Conservation (phyloP, 2,113 vertebrate species). For the Nestor notabilis region DNA sequence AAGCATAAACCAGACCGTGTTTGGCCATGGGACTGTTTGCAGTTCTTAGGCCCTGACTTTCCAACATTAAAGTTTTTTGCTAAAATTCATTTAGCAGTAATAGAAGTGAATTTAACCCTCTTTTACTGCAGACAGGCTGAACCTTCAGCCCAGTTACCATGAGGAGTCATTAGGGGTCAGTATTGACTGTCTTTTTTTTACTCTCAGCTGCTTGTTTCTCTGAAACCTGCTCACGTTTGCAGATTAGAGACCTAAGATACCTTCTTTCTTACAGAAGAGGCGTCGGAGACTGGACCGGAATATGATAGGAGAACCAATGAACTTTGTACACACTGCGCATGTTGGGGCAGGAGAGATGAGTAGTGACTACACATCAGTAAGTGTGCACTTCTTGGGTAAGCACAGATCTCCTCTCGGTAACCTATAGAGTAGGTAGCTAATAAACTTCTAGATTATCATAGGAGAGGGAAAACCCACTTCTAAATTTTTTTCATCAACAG, state of each 20-base stretch:
- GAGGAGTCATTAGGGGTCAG: neutral
- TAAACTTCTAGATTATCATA: neutral
- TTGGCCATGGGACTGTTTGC: neutral
- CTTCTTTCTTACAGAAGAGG: slow-evolving; percentile 73
- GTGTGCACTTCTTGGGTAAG: slow-evolving; percentile 5
- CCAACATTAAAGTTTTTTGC: neutral
- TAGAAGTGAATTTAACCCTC: neutral
- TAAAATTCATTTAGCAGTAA: neutral
- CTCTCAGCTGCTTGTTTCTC: neutral
- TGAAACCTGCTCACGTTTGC: neutral
- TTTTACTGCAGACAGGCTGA: neutral
- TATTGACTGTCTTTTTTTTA: neutral
- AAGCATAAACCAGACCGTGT: neutral
- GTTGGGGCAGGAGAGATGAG: slow-evolving; percentile 87
- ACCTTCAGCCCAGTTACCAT: neutral
- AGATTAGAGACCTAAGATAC: neutral
- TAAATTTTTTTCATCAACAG: neutral
- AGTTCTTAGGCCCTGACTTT: neutral
- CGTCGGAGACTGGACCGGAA: slow-evolving; percentile 85
- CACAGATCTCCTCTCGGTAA: neutral
- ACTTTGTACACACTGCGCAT: slow-evolving; percentile 91
- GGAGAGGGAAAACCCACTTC: neutral
- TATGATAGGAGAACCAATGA: slow-evolving; percentile 92
- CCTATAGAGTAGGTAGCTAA: neutral
- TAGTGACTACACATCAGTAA: slow-evolving; percentile 77